Evolutionary conservation across 2,888 invertebrate genomes (phyloP).

Genomic region (Drosophila recens): DNA sequence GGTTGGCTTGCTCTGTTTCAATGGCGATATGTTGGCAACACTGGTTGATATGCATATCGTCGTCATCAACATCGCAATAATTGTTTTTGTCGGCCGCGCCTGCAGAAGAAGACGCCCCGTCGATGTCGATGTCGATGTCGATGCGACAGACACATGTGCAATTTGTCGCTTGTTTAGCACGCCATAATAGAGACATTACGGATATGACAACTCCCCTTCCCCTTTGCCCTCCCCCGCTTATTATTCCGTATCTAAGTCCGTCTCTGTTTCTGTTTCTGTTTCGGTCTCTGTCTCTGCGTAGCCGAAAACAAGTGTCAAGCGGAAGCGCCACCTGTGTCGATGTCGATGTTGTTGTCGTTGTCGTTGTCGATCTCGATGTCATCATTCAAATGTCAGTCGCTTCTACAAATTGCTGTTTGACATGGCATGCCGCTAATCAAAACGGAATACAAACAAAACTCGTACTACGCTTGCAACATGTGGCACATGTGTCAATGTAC

Average conservation of each 20-base stretch:
- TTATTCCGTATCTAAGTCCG: constrained; percentile 1
- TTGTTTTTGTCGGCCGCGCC: constrained; percentile 40
- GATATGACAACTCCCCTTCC: neutral
- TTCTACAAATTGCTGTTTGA: constrained; percentile 80
- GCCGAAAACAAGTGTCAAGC: constrained; percentile 61
- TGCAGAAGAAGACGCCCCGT: constrained; percentile 45
- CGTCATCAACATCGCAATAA: constrained; percentile 24
- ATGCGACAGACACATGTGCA: constrained; percentile 56
- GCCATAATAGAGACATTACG: constrained; percentile 75
- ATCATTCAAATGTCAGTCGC: constrained; percentile 79
- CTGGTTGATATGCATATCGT: constrained; percentile 19
- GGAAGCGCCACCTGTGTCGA: constrained; percentile 73
- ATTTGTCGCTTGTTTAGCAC: constrained; percentile 78
- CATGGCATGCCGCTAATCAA: constrained; percentile 82
- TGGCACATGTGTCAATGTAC: constrained; percentile 47
- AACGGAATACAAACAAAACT: constrained; percentile 56
- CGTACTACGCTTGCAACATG: constrained; percentile 18
- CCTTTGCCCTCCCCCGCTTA: neutral
- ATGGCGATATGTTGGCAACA: neutral
- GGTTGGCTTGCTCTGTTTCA: no score
- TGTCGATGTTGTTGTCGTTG: constrained; percentile 17
- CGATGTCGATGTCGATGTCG: constrained; percentile 16
- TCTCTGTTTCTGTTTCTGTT: neutral
- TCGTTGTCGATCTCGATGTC: constrained; percentile 51
- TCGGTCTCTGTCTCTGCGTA: neutral